Percentiles rank a stretch among this genome's conserved stretches.
Evolutionary conservation across 2,113 vertebrate genomes (phyloP).

Genomic region (Narcine bancroftii): DNA sequence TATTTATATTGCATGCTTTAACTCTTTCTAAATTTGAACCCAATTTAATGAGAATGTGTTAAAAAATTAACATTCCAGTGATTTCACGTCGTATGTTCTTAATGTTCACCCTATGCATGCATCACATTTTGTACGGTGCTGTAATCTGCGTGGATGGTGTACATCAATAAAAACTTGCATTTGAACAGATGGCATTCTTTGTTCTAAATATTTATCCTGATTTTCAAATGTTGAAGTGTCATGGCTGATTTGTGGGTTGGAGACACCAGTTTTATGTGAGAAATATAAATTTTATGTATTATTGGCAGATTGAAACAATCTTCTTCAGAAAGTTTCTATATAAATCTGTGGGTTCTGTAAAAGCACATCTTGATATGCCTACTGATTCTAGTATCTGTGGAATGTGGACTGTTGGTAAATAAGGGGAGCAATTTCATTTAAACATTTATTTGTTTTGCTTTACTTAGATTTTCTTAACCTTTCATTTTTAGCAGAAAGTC

Average conservation of each 20-base stretch:
- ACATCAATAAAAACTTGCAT: conserved; percentile 13
- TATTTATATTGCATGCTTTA: background rate
- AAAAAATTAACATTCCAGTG: conserved; percentile 15
- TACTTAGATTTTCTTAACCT: no score
- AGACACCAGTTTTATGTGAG: background rate
- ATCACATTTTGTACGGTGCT: background rate
- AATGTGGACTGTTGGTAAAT: no score
- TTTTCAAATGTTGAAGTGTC: background rate
- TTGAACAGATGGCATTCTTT: background rate
- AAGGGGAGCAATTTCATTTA: no score
- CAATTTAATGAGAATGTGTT: conserved; percentile 12
- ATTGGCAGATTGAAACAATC: background rate
- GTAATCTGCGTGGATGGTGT: background rate
- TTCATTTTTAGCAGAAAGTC: no score
- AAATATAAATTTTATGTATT: background rate
- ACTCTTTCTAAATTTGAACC: background rate
- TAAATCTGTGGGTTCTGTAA: no score
- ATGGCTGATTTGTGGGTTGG: background rate
- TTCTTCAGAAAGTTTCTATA: background rate
- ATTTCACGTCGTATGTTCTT: conserved; percentile 11
- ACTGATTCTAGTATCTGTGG: no score
- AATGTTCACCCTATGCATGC: background rate
- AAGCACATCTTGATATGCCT: no score
- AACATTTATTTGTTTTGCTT: no score
- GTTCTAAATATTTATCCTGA: background rate